Evolutionary conservation across 2,888 invertebrate genomes (phyloP), one percentile per base, ranked within the genome.

Genomic region (Drosophila mimica): DNA sequence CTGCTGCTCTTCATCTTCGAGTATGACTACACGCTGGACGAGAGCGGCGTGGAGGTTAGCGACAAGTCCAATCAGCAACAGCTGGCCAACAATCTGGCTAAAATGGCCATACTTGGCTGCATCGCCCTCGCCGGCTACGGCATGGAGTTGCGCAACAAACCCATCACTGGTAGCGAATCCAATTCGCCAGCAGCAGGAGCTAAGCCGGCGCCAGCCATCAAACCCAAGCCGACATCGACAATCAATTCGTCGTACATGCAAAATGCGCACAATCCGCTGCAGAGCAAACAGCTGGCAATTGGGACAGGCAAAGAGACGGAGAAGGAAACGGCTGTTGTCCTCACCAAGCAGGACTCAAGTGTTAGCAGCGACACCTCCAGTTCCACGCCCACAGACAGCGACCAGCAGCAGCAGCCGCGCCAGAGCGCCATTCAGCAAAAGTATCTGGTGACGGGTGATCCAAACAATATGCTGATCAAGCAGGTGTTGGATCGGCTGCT

Each of bases 1-100:
- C 94, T 99, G 60, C 93, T 99, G 46, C 95, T 97, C 0, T 97
- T 97, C 84, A 96, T 97, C 92, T 98, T 99, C 93, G 96, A 96
- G 73, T 99, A 99, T 93, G 99, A 99, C 94, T 99, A 97, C 93
- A 99, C 99, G 6, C 94, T 99, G 82, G 97, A 99, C 68, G 99
- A 99, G 94, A 98, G 99, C 59, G 99, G 99, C 0, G 97, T 99
- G 0, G 96, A 97, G 83, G 95, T 96, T 31, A 96, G 95, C 81
- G 96, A 96, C 87, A 96, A 97, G 59, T 95, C 96, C 5, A 99
- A 98, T 93, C 97, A 97, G 64, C 95, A 99, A 95, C 98, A 99
- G 93, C 95, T 97, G 30, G 96, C 97, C n/a, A 99, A 99, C 92
- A 96, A 96, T 83, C 94, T 99, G 82, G 99, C 99, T 0, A 97